A percentile compares a stretch with the other conserved stretches of the same genome.
Conservation (phyloP, 1,140 invertebrate species). For the Pogonognathellus flavescens region DNA sequence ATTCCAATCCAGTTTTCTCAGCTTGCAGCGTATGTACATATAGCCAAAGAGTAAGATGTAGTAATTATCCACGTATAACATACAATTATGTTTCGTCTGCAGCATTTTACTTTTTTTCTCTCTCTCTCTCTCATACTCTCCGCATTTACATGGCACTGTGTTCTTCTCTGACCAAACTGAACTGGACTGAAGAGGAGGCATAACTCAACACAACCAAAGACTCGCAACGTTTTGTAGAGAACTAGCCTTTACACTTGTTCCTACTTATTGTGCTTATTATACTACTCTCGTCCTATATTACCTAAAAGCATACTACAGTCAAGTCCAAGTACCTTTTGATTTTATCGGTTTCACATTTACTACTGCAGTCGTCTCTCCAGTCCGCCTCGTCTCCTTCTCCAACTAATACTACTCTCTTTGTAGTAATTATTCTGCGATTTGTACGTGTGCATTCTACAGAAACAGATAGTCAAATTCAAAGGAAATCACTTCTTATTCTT, state of each 20-base stretch:
- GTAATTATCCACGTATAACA: constrained; percentile 47
- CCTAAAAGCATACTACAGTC: neutral
- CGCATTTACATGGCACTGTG: too few relatives aligned
- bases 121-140: neutral
- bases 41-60: constrained; percentile 28
- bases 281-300: too few relatives aligned
- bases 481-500: too few relatives aligned
- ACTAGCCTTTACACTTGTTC: neutral
- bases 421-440: too few relatives aligned
- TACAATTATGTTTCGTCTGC: constrained; percentile 38
- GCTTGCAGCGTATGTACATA: neutral
- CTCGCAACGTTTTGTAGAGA: neutral
- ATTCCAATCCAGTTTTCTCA: constrained; percentile 31
- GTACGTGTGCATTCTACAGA: too few relatives aligned
- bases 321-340: constrained; percentile 25
- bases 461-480: too few relatives aligned
- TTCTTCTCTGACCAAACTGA: too few relatives aligned
- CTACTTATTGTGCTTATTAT: too few relatives aligned
- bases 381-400: neutral
- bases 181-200: too few relatives aligned
- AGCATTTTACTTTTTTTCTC: neutral
- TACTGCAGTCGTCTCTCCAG: neutral
- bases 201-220: too few relatives aligned
- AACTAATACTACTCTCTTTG: too few relatives aligned
- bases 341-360: constrained; percentile 22